Evolutionary conservation across 2,888 invertebrate species (phyloP), one percentile per base, ranked within the genome.

Genomic region (Hyposoter didymator): DNA sequence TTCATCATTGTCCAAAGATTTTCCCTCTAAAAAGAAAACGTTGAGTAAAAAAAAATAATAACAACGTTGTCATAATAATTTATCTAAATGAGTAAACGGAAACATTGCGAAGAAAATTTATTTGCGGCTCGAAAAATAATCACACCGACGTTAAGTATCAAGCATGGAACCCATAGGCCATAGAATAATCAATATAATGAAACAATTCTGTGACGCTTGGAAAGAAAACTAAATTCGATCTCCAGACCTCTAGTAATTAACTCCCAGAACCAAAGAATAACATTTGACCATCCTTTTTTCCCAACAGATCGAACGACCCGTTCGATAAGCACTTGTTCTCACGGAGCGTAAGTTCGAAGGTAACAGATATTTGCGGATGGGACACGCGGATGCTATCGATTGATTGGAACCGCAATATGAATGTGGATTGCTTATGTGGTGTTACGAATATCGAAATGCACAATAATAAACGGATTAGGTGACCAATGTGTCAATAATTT

Each of bases 1-100:
- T 88, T 90, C 39, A 84, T 88, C 85, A 88, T 87, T 90, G 90
- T 91, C 64, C 69, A 89, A 14, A 39, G 55, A 47, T 72, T 14
- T 69, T 72, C 1, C 35, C 49, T 73, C 86, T 84, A 72, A 28
- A 84, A 82, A 75, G 49, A 28, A 70, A n/a, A 35, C 12, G n/a
- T 49, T 28, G 10, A 49, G 1, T 14, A 22, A 28, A 45, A 35
- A 74, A 62, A 84, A 47, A n/a, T 32, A 47, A 70, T 19, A 64
- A 55, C 19, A 47, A 62, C 14, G 8, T 84, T 52, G 74, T 28
- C 67, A n/a, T 32, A 2, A 47, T 10, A 32, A 2, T 28, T 49
- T 1, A 49, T 8, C 19, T 43, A 7, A 19, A 69, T 45, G 47
- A 14, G 55, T 0, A 7, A 49, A 52, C n/a, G 55, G 6, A 7